phyloP scores from a whole-genome alignment of 2,888 invertebrate genomes.

The Sinelater perroti region DNA sequence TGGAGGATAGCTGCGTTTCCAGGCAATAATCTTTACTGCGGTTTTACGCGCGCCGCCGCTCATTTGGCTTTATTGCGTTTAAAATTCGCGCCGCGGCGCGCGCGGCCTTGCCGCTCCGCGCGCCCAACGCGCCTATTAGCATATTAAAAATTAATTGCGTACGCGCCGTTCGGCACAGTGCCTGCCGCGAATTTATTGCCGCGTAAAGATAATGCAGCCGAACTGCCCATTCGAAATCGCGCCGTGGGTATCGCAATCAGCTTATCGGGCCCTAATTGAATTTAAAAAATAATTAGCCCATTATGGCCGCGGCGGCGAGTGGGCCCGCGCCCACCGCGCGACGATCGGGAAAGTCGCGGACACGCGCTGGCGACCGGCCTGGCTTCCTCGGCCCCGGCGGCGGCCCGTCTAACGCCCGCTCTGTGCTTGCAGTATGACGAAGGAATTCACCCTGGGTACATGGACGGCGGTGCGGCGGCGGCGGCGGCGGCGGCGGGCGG shows the following conservation, averaged over 20 bases:
- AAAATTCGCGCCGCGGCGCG: too few relatives aligned
- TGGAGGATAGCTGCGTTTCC: neutral
- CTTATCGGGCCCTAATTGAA: conserved; percentile 42
- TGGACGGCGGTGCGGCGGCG: conserved; percentile 75
- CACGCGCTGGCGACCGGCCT: conserved; percentile 26
- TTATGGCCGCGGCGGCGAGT: conserved; percentile 28
- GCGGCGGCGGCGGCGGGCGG: conserved; percentile 64
- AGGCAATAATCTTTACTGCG: neutral
- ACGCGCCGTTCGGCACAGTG: conserved; percentile 42
- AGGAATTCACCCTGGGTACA: conserved; percentile 91
- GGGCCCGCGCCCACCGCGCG: conserved; percentile 30
- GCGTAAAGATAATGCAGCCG: conserved; percentile 47
- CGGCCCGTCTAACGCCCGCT: conserved; percentile 6
- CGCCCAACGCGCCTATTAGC: too few relatives aligned
- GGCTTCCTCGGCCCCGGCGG: neutral
- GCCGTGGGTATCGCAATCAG: conserved; percentile 46
- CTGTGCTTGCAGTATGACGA: conserved; percentile 84
- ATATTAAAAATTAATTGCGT: conserved; percentile 49
- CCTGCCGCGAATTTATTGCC: conserved; percentile 45
- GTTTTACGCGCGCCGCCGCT: too few relatives aligned
- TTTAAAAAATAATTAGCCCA: conserved; percentile 39
- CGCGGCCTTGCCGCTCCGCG: too few relatives aligned
- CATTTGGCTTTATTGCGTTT: too few relatives aligned
- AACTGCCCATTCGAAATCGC: conserved; percentile 41
- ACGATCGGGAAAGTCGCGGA: conserved; percentile 10